Base-by-base conservation (phyloP, 2,113 vertebrate species). In the Carassius carassius region DNA sequence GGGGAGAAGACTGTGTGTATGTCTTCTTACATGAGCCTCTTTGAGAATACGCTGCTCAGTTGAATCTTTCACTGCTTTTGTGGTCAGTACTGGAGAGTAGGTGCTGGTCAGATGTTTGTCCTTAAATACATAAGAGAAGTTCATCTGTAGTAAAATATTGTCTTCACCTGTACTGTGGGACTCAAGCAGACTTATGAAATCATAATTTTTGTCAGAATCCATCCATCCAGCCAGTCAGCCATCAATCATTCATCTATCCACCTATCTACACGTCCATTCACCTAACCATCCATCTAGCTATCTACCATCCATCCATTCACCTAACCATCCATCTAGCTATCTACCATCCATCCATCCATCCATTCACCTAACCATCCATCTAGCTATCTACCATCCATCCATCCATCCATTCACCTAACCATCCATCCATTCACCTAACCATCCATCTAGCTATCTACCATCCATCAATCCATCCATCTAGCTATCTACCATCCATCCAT, bases 51-150 rank as follows among this genome's bases (percentile, higher is more conserved):
- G 89, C 91, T 96, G 96, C 88, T 99, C 98, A 0, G 92, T 97
- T 13, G 86, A 0, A 8, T 96, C 98, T 89, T 99, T 99, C 84
- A 96, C 93, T 0, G 97, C 95, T 93, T 99, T 99, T 35, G 94
- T 91, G 2, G 73, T 87, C 94, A 99, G 92, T 85, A 97, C 96
- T 0, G 97, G 97, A 3, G 97, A 99, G 92, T 97, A 99, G 19
- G 86, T 87, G 60, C 92, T 95, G n/a, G 89, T 91, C 87, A 98
- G 37, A 1, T 97, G 88, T 91, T 98, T 99, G 21, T 96, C 95
- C 98, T 99, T 85, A 58, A 83, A 78, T 11, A 78, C 12, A 47
- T 0, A 87, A 51, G 75, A 29, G 2, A 37, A 32, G 54, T 60
- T 60, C 54, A n/a, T 16, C n/a, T 3, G 72, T 3, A 21, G n/a